These are phyloP conservation scores for Chaetodon auriga DNA, from an alignment of 2,113 vertebrate genomes.

Conservation along the genomic window DNA sequence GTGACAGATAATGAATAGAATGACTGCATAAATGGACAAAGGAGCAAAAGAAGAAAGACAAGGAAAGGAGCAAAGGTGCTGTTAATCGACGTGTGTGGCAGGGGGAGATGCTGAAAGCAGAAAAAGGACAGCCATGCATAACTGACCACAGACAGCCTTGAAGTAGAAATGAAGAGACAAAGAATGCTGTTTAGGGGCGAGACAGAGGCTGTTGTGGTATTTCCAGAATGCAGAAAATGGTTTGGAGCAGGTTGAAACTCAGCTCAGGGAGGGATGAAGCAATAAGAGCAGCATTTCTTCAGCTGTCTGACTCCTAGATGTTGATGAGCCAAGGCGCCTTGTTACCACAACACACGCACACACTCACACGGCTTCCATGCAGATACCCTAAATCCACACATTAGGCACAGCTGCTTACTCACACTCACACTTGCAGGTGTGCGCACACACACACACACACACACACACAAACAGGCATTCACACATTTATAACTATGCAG, in stretches of 20 bases:
- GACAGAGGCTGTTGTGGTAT: slow-evolving; percentile 56
- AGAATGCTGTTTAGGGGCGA: slow-evolving; percentile 20
- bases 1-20: slow-evolving; percentile 36
- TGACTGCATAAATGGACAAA: slow-evolving; percentile 7
- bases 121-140: slow-evolving; percentile 18
- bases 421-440: slow-evolving; percentile 34
- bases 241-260: slow-evolving; percentile 74
- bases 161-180: slow-evolving; percentile 50
- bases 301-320: slow-evolving; percentile 65
- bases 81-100: slow-evolving; percentile 22
- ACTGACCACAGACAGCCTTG: slow-evolving; percentile 24
- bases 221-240: slow-evolving; percentile 71
- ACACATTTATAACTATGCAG: slow-evolving; percentile 64
- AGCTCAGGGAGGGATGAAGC: slow-evolving; percentile 59
- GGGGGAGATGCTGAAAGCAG: not conserved
- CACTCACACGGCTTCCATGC: slow-evolving; percentile 38
- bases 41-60: not conserved
- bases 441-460: not conserved
- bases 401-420: slow-evolving; percentile 59
- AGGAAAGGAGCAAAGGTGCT: not conserved
- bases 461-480: not conserved
- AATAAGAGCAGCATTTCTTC: slow-evolving; percentile 61
- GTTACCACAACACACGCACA: slow-evolving; percentile 50
- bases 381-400: slow-evolving; percentile 45
- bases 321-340: slow-evolving; percentile 60